These are phyloP conservation scores for Polyploca ridens DNA, from an alignment of 2,888 invertebrate species.

Conservation along the genomic window DNA sequence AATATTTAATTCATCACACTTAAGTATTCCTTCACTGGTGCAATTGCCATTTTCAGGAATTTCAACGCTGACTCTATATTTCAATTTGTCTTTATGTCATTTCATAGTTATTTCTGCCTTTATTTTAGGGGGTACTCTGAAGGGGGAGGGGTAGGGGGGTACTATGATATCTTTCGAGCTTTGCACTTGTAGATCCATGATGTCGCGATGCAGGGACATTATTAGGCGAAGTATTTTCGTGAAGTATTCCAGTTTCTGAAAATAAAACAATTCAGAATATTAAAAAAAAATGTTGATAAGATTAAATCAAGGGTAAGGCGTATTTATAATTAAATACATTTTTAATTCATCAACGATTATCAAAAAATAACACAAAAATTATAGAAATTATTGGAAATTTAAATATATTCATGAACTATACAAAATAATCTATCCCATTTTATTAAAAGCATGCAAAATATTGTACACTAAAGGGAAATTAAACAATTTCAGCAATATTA, in stretches of 20 bases:
- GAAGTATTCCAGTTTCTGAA: slow-evolving; percentile 77
- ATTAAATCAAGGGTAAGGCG: no score
- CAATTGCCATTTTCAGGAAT: slow-evolving; percentile 18
- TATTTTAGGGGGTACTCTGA: slow-evolving; percentile 62
- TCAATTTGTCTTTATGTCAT: slow-evolving; percentile 56
- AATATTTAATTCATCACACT: slow-evolving; percentile 29
- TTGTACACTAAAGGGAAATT: slow-evolving; percentile 85
- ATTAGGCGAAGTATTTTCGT: slow-evolving; percentile 75
- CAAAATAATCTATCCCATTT: slow-evolving; percentile 15
- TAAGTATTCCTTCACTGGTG: slow-evolving; percentile 22
- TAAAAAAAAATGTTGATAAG: slow-evolving; percentile 13
- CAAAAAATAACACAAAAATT: no score
- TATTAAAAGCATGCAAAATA: slow-evolving; percentile 63
- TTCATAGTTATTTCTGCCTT: slow-evolving; percentile 74
- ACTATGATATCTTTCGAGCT: slow-evolving; percentile 46
- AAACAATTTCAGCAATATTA: slow-evolving; percentile 20
- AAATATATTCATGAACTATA: no score
- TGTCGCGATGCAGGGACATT: slow-evolving; percentile 75
- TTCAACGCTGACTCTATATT: slow-evolving; percentile 46
- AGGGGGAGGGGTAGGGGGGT: slow-evolving; percentile 34
- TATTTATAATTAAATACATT: no score
- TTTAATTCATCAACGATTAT: no score
- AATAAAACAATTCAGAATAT: slow-evolving; percentile 23
- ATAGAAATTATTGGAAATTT: no score
- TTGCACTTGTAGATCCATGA: slow-evolving; percentile 71